Conservation (phyloP, 2,113 vertebrate species). For the Trematocara nigrifrons region DNA sequence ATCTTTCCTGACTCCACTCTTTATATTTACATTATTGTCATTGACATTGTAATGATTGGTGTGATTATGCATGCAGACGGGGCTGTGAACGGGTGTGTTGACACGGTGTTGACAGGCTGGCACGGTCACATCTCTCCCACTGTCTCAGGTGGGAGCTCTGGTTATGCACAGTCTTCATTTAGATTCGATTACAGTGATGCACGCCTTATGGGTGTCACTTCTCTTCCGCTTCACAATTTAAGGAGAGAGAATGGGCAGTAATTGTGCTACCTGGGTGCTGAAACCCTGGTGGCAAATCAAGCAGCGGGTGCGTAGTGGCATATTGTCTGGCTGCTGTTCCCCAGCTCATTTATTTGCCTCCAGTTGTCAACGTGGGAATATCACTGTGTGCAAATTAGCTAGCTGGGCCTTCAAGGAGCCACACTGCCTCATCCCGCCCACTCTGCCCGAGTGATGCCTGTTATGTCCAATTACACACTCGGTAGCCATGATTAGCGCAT, state of each 20-base stretch:
- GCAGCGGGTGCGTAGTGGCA: conserved; percentile 52
- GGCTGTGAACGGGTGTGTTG: conserved; percentile 67
- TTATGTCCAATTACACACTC: conserved; percentile 73
- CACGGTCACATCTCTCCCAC: conserved; percentile 66
- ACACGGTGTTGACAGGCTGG: conserved; percentile 73
- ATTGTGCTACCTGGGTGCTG: conserved; percentile 70
- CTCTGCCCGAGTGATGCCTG: conserved; percentile 55
- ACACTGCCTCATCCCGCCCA: conserved; percentile 29
- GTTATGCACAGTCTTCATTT: conserved; percentile 75
- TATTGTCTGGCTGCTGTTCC: conserved; percentile 57
- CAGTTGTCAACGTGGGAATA: conserved; percentile 71
- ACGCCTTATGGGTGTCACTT: conserved; percentile 79
- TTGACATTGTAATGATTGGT: conserved; percentile 77
- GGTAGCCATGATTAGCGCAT: conserved; percentile 53
- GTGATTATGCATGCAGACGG: conserved; percentile 75
- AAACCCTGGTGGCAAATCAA: conserved; percentile 67
- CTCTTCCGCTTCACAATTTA: conserved; percentile 81
- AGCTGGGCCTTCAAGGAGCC: conserved; percentile 56
- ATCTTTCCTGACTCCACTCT: conserved; percentile 37
- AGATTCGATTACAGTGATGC: conserved; percentile 80
- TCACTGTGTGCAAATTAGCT: conserved; percentile 66
- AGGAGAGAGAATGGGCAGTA: conserved; percentile 61
- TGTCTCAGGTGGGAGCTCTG: conserved; percentile 74
- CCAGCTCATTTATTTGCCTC: conserved; percentile 71
- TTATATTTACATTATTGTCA: conserved; percentile 70